Conservation (phyloP, 2,888 invertebrate species). For the Patella depressa region DNA sequence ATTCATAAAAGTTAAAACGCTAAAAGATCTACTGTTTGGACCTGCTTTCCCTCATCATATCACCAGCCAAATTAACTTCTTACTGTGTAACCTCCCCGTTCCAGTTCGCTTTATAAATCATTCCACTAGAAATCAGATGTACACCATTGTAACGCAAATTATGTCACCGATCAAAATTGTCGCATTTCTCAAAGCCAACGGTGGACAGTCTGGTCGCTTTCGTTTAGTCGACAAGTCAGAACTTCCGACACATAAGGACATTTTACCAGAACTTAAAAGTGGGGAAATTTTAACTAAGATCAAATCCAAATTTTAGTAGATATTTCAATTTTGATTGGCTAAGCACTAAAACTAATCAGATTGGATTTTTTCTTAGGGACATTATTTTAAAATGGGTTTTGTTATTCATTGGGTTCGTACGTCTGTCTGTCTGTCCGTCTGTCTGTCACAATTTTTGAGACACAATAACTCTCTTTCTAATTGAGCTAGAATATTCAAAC, state of each 20-base stretch:
- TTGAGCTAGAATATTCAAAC: no score
- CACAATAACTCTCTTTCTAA: no score
- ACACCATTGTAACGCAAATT: background rate
- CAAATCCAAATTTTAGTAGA: no score
- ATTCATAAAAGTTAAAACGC: constrained; percentile 30
- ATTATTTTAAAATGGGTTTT: no score
- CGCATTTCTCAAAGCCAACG: background rate
- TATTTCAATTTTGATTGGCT: no score
- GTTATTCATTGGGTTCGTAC: no score
- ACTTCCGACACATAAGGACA: background rate
- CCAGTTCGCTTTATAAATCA: background rate
- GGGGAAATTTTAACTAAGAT: background rate
- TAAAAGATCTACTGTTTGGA: constrained; percentile 49
- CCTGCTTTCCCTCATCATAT: constrained; percentile 35
- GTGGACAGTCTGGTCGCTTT: background rate
- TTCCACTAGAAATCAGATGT: background rate
- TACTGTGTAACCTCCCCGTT: background rate
- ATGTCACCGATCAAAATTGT: background rate
- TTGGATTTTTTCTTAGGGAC: no score
- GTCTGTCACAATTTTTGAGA: no score
- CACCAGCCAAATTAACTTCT: background rate
- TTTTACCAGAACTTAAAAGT: background rate
- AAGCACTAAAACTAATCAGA: no score
- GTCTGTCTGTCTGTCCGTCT: no score
- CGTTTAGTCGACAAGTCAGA: background rate